These are phyloP conservation scores for Epizoanthus ramosus DNA, from an alignment of 92 coral and sea anemone species.

Conservation along the genomic window DNA sequence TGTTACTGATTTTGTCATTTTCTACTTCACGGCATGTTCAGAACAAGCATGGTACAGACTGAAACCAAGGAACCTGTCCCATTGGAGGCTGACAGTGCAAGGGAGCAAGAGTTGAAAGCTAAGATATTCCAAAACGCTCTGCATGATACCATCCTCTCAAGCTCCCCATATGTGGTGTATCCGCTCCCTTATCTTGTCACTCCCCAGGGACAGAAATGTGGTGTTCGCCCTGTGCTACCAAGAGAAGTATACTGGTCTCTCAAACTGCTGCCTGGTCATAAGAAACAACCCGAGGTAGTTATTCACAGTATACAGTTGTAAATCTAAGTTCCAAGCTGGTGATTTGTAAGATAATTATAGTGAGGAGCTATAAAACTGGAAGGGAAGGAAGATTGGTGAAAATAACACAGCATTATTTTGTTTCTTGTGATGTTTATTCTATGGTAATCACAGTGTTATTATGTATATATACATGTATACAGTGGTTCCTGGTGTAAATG, in stretches of 20 bases:
- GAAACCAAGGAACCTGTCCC: neutral
- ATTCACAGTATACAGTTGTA: too few relatives aligned
- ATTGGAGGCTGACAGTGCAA: neutral
- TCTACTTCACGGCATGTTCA: neutral
- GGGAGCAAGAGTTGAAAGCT: slow-evolving; percentile 24
- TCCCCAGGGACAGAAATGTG: slow-evolving; percentile 73
- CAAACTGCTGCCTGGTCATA: slow-evolving; percentile 39
- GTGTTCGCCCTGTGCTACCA: slow-evolving; percentile 69
- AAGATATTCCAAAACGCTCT: slow-evolving; percentile 65
- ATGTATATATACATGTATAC: too few relatives aligned
- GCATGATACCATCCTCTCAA: slow-evolving; percentile 67
- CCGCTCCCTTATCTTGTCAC: slow-evolving; percentile 89
- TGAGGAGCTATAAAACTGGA: too few relatives aligned
- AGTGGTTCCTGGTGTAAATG: too few relatives aligned
- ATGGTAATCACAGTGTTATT: too few relatives aligned
- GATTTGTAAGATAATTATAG: too few relatives aligned
- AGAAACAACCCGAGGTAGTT: slow-evolving; percentile 6
- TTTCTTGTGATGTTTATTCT: too few relatives aligned
- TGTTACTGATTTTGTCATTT: neutral
- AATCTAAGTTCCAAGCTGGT: too few relatives aligned
- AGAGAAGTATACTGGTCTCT: slow-evolving; percentile 87
- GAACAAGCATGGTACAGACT: neutral
- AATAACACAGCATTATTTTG: too few relatives aligned
- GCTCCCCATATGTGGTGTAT: slow-evolving; percentile 81
- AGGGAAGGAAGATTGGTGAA: too few relatives aligned